Conservation (phyloP, 2,888 invertebrate genomes). For the Ormyrus pomaceus region DNA sequence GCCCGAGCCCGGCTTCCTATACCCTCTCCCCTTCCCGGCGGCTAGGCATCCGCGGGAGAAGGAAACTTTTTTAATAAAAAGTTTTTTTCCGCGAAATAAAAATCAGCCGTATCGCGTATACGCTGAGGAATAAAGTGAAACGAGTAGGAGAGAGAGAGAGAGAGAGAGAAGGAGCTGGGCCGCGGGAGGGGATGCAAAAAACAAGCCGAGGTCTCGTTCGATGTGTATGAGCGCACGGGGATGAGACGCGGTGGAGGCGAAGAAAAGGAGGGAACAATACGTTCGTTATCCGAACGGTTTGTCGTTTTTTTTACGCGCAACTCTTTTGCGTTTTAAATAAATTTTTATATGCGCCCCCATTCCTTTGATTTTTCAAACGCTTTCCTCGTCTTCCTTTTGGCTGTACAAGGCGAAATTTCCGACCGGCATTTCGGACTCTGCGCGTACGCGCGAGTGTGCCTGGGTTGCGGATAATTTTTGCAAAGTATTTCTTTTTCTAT, state of each 20-base stretch:
- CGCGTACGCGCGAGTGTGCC: background rate
- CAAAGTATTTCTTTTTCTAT: background rate
- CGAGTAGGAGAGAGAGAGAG: slow-evolving; percentile 39
- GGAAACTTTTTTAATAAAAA: slow-evolving; percentile 75
- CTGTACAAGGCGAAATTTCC: background rate
- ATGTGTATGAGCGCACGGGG: background rate
- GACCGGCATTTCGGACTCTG: background rate
- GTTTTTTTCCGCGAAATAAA: slow-evolving; percentile 71
- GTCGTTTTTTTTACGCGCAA: slow-evolving; percentile 11
- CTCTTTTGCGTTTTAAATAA: slow-evolving; percentile 43
- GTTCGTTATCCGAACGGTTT: slow-evolving; percentile 45
- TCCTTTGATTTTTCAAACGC: slow-evolving; percentile 19
- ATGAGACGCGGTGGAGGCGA: slow-evolving; percentile 33
- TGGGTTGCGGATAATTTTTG: slow-evolving; percentile 20
- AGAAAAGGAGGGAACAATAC: slow-evolving; percentile 55
- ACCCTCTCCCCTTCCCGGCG: background rate
- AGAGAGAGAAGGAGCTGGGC: background rate
- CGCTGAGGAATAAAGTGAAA: slow-evolving; percentile 44
- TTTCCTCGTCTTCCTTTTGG: background rate
- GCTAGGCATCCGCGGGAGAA: slow-evolving; percentile 30
- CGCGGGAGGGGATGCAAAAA: slow-evolving; percentile 7
- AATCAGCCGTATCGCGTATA: slow-evolving; percentile 61
- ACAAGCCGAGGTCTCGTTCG: slow-evolving; percentile 20
- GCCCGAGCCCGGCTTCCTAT: slow-evolving; percentile 19
- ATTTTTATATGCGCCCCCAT: slow-evolving; percentile 25